Conservation (phyloP, 2,113 vertebrate species). For the Pygoscelis antarcticus region DNA sequence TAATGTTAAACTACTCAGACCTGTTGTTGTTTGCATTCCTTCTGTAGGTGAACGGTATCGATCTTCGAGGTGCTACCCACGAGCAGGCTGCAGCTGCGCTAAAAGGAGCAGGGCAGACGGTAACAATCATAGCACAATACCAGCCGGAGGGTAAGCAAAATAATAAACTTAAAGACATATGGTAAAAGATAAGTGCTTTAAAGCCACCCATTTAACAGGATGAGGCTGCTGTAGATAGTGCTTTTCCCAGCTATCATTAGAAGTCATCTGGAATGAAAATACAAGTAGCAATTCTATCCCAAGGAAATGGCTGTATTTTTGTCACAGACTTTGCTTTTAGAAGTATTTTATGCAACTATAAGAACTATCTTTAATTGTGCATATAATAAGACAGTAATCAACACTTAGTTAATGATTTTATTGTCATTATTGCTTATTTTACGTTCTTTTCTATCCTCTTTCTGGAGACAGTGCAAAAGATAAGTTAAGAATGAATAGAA, state of each 20-base stretch:
- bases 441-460: not conserved
- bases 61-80: conserved; percentile 92
- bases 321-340: not conserved
- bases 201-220: not conserved
- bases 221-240: not conserved
- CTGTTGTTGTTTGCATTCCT: not conserved
- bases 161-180: not conserved
- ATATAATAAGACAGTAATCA: not conserved
- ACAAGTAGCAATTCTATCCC: not conserved
- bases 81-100: conserved; percentile 93
- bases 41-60: conserved; percentile 91
- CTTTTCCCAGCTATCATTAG: not conserved
- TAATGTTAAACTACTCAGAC: not conserved
- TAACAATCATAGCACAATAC: conserved; percentile 95
- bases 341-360: not conserved
- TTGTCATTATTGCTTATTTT: not conserved
- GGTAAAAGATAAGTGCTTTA: not conserved
- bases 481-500: not conserved
- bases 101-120: conserved; percentile 94
- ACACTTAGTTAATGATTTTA: not conserved
- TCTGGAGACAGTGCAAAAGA: not conserved
- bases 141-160: conserved; percentile 90
- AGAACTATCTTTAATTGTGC: not conserved
- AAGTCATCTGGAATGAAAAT: not conserved
- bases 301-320: not conserved